phyloP scores from a whole-genome alignment of 2,888 invertebrate genomes.

The Doris montereyensis region DNA sequence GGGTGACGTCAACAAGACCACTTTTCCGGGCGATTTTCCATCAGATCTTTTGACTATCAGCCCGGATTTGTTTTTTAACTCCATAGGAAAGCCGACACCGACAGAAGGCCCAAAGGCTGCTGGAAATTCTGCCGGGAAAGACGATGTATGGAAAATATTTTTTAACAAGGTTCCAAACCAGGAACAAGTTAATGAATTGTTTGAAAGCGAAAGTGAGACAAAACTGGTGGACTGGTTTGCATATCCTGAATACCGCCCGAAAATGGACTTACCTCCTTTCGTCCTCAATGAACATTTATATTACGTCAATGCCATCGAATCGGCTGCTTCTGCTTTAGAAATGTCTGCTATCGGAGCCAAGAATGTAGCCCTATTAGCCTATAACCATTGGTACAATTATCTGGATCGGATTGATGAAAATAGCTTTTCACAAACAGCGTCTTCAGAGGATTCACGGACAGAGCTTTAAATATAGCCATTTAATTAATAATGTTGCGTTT shows the following conservation, averaged over 20 bases:
- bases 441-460: too few species aligned
- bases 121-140: slow-evolving; percentile 50
- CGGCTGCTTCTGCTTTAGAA: slow-evolving; percentile 81
- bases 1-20: slow-evolving; percentile 74
- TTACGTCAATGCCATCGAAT: slow-evolving; percentile 79
- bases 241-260: slow-evolving; percentile 66
- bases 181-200: slow-evolving; percentile 71
- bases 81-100: slow-evolving; percentile 72
- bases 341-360: slow-evolving; percentile 78
- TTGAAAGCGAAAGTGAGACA: slow-evolving; percentile 65
- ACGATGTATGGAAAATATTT: slow-evolving; percentile 77
- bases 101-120: slow-evolving; percentile 51
- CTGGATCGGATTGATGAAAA: slow-evolving; percentile 67
- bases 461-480: too few species aligned
- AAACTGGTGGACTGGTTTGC: slow-evolving; percentile 63
- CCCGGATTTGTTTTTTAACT: slow-evolving; percentile 74
- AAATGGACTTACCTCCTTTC: slow-evolving; percentile 73
- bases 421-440: too few species aligned
- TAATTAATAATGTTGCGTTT: too few species aligned
- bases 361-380: slow-evolving; percentile 78
- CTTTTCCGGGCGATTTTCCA: slow-evolving; percentile 71
- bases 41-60: slow-evolving; percentile 75
- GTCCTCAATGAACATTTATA: slow-evolving; percentile 76
- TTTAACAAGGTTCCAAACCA: slow-evolving; percentile 74
- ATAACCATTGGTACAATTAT: slow-evolving; percentile 69